Base-by-base conservation (phyloP, 2,888 invertebrate genomes). In the Nowickia ferox region DNA sequence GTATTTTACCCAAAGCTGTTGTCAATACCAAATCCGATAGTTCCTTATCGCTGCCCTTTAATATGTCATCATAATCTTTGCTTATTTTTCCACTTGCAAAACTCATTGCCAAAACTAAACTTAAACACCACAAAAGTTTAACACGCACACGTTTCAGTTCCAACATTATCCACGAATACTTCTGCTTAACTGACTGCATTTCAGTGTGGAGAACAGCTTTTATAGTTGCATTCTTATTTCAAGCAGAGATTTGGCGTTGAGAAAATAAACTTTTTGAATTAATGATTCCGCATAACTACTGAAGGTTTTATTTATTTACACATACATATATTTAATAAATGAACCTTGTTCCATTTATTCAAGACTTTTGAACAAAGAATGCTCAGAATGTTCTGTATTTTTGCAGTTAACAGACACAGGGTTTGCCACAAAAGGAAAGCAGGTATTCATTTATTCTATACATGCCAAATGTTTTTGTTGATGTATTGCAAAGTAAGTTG, bases 1-100 rank as follows among this genome's bases (percentile, higher is more conserved):
- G 90, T 69, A 93, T 90, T 86, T 91, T 91, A 2, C 93, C 93
- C 63, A 93, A 82, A 0, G 90, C 92, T 9, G 92, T 93, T 68
- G 92, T 92, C 42, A 92, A 87, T 9, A 91, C 90, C 84, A 92
- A 84, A 87, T 92, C 92, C 42, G 92, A 92, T 1, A 92, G 88
- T 57, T 92, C 92, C 78, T 92, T 92, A 59, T 92, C 90, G 59
- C 87, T 89, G 55, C 92, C 92, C 51, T 88, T 88, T 30, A 88
- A 88, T 3, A 53, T n/a, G 3, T 77, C 86, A 19, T 87, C 88
- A 59, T 80, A 63, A 9, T 75, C 76, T 88, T 75, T 0, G 77
- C 74, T 59, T 81, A 87, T n/a, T 83, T 87, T 15, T 22, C 65
- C 44, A 66, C 44, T 42, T 2, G 46, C 59, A 19, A 48, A 46